phyloP scores from a whole-genome alignment of 2,113 vertebrate genomes.

The Silurus glanis region DNA sequence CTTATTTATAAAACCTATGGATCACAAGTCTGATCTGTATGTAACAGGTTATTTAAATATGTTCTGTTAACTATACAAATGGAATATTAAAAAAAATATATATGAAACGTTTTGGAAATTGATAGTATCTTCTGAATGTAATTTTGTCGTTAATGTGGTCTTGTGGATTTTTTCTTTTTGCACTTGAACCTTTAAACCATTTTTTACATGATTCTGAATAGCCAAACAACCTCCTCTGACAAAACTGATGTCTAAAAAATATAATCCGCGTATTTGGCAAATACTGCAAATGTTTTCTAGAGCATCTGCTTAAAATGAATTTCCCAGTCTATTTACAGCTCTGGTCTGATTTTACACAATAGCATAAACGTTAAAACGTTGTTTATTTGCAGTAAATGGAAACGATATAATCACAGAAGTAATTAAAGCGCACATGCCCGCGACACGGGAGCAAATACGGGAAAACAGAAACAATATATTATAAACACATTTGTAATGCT shows the following conservation, averaged over 20 bases:
- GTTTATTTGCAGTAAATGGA: neutral
- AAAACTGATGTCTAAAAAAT: neutral
- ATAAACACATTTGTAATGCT: neutral
- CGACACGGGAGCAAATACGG: neutral
- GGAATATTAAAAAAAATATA: too few relatives aligned
- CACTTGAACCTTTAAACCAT: neutral
- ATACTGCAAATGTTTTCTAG: neutral
- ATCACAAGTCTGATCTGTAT: neutral
- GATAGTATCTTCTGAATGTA: neutral
- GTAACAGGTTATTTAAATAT: neutral
- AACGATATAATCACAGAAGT: neutral
- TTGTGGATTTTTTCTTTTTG: neutral
- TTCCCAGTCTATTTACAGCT: neutral
- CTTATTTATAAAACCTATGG: neutral
- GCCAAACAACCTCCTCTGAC: neutral
- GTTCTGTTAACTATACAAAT: neutral
- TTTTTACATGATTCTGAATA: neutral
- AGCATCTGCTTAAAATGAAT: neutral
- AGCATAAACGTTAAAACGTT: neutral
- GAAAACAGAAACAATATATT: neutral
- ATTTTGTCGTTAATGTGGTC: neutral
- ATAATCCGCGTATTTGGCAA: neutral
- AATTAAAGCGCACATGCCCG: neutral
- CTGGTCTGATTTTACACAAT: neutral
- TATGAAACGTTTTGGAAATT: neutral